Evolutionary conservation across 2,888 invertebrate genomes (phyloP), one percentile per base, ranked within the genome.

Genomic region (Drosophila peninsularis): DNA sequence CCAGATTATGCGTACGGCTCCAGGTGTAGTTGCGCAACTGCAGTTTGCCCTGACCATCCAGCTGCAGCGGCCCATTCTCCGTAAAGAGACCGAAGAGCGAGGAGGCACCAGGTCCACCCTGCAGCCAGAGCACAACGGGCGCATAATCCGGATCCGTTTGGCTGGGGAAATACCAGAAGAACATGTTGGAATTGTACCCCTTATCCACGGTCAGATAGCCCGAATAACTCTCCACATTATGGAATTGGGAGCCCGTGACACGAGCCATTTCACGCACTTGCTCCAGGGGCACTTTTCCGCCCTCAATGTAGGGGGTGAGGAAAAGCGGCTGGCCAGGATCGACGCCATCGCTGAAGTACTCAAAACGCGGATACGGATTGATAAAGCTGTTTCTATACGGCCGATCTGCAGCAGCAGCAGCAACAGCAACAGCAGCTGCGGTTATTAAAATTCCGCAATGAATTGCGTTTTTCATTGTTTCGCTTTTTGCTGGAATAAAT

Each of bases 161-260:
- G 0, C 97, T 95, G 0, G 97, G 97, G 90, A 98, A 97, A 90
- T 96, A 98, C 98, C 98, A 98, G 92, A 98, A 97, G 93, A 97
- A 98, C 92, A 96, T 94, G 89, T 98, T 97, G 0, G 97, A 97
- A 79, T 96, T 94, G 86, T 93, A 95, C 1, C 93, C 92, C 81
- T 95, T 94, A 90, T 98, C 95, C 0, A 98, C 97, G 0, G 97
- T 98, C 60, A 98, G 93, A 90, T 95, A 98, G 93, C 93, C 91
- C 93, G 94, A 92, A 81, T 94, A 93, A 82, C 94, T 94, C 67
- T 93, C 91, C 2, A 94, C 85, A 0, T 93, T 92, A 92, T 66
- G 92, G 61, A 65, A 90, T 74, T 90, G 88, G 3, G 88, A 3
- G 90, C 93, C 84, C 53, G 85, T 5, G 74, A 92, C 73, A 80